Evolutionary conservation across 2,113 vertebrate genomes (phyloP), one percentile per base, ranked within the genome.

Genomic region (Tichodroma muraria): DNA sequence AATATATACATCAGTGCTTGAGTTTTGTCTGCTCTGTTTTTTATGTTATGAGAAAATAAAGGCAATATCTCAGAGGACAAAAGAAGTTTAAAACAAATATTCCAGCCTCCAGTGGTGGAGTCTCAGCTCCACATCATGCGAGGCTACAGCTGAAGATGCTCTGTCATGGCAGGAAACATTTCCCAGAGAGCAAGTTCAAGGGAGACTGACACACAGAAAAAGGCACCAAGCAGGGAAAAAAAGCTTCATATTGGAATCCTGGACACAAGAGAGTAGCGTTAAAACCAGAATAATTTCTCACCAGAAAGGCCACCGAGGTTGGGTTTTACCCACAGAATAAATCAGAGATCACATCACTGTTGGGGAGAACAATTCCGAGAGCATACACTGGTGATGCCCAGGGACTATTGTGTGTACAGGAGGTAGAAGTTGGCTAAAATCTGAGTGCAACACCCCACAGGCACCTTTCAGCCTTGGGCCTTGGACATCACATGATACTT

Each of bases 311-410:
- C 47, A 61, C 10, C 6, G 9, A 33, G 10, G 6, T 8, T 65
- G 31, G 35, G 24, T 65, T 31, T 83, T 70, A 18, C 28, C 17
- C 11, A 23, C 25, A 44, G 45, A 77, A 44, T 37, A 69, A 75
- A 77, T 40, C 37, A 45, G 61, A 71, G 52, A 27, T 59, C 23
- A n/a, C 30, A 23, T 61, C 54, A n/a, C 22, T 57, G 24, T 13
- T 27, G 15, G 37, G 27, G 27, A 89, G 63, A 57, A 25, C n/a
- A 85, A 15, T 56, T 85, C 14, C 30, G 47, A 33, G 42, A n/a
- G 16, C 1, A 1, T 13, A 22, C 1, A 1, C 15, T 81, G 9
- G 24, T 24, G 27, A 23, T 3, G 1, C 11, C 21, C 0, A 0
- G 14, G 17, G 49, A 68, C 23, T 50, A 33, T 4, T 22, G 7